Percentiles rank a stretch among this genome's conserved stretches.
Conservation (phyloP, 2,888 invertebrate species). For the Nemurella pictetii region DNA sequence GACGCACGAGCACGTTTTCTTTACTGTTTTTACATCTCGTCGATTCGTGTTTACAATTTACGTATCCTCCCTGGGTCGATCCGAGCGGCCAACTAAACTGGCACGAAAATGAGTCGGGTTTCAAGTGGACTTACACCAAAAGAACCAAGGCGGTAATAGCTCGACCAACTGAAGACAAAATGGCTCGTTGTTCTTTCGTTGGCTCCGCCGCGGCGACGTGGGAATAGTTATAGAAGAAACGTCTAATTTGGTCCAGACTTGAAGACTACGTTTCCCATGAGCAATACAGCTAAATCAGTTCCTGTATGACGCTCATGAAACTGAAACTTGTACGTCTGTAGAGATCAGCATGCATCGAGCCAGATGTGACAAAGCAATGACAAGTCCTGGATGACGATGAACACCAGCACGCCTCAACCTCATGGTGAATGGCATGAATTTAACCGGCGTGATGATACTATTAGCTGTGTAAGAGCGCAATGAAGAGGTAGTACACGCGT, state of each 20-base stretch:
- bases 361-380: background rate
- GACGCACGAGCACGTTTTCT: background rate
- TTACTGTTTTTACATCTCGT: background rate
- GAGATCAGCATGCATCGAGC: background rate
- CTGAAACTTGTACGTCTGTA: too few relatives aligned
- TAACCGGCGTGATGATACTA: background rate
- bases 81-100: background rate
- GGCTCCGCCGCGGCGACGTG: background rate
- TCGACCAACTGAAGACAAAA: background rate
- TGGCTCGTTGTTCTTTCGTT: background rate
- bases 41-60: background rate
- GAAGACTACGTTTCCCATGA: slow-evolving; percentile 9
- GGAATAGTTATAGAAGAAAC: slow-evolving; percentile 10
- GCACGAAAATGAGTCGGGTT: background rate
- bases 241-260: slow-evolving; percentile 29
- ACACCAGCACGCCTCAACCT: too few relatives aligned
- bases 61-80: background rate
- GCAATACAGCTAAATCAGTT: slow-evolving; percentile 14
- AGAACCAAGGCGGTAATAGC: background rate
- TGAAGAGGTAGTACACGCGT: background rate
- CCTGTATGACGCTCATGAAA: background rate
- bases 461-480: background rate
- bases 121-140: background rate
- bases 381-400: too few relatives aligned
- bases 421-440: background rate